These are phyloP conservation scores for Cheirogaleus major DNA, from an alignment of 2,797 vertebrate species.

Conservation along the genomic window DNA sequence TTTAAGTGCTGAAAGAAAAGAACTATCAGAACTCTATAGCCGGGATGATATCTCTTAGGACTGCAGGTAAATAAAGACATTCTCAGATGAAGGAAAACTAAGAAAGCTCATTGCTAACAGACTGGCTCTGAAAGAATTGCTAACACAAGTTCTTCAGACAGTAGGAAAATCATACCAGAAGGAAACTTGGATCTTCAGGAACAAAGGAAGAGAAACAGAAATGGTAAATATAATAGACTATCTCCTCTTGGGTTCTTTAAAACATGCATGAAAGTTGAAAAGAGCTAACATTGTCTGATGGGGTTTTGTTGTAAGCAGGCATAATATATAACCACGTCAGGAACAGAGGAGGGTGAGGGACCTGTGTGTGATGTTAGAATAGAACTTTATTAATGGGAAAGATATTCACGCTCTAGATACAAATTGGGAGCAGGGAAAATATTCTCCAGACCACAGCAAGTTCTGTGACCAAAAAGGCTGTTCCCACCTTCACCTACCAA, in stretches of 20 bases:
- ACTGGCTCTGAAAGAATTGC: neutral
- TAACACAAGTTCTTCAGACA: neutral
- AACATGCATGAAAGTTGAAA: neutral
- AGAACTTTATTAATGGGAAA: neutral
- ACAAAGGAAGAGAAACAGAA: neutral
- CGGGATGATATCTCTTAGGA: neutral
- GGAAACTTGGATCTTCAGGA: neutral
- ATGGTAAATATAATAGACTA: neutral
- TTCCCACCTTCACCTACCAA: neutral
- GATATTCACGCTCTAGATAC: neutral
- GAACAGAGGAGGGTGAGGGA: neutral
- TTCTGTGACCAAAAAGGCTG: neutral
- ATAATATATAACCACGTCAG: neutral
- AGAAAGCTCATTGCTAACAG: neutral
- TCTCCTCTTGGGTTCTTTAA: neutral
- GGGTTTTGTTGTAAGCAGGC: neutral
- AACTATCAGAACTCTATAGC: neutral
- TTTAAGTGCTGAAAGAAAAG: neutral
- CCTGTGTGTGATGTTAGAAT: neutral
- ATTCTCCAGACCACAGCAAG: neutral
- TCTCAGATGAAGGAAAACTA: neutral
- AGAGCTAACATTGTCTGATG: neutral
- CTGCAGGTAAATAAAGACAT: neutral
- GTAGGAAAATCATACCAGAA: neutral
- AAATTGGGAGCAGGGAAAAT: neutral